Percentiles rank a stretch among this genome's conserved stretches.
Evolutionary conservation across 2,888 invertebrate genomes (phyloP).

Genomic region (Lepidochrysops patricia): DNA sequence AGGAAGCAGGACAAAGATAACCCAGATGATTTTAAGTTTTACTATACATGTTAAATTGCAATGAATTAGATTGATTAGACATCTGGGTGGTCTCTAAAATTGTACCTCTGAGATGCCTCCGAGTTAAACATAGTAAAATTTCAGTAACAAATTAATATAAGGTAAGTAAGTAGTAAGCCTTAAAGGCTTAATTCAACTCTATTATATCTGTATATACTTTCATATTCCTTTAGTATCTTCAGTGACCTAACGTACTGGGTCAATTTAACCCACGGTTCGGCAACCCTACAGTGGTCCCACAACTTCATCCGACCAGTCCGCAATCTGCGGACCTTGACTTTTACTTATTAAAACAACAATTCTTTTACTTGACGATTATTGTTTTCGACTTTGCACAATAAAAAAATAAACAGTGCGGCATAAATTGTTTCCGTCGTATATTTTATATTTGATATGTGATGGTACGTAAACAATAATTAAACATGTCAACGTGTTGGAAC

Average conservation of each 20-base stretch:
- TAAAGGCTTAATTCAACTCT: no score
- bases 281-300: slow-evolving; percentile 1
- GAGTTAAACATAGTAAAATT: no score
- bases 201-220: no score
- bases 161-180: no score
- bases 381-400: slow-evolving; percentile 16
- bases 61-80: no score
- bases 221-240: no score
- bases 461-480: neutral
- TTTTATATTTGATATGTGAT: neutral
- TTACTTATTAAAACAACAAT: slow-evolving; percentile 22
- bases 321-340: slow-evolving; percentile 23
- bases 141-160: no score
- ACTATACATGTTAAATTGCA: no score
- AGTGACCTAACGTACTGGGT: neutral
- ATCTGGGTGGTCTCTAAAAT: neutral
- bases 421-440: slow-evolving; percentile 14
- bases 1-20: no score
- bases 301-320: slow-evolving; percentile 16
- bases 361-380: slow-evolving; percentile 22
- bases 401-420: slow-evolving; percentile 10
- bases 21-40: no score
- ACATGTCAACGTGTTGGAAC: slow-evolving; percentile 2
- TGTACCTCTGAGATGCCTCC: neutral
- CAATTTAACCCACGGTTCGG: neutral